These are phyloP conservation scores for Lepidocyrtoides sp. DNA, from an alignment of 2,888 invertebrate species.

Conservation along the genomic window DNA sequence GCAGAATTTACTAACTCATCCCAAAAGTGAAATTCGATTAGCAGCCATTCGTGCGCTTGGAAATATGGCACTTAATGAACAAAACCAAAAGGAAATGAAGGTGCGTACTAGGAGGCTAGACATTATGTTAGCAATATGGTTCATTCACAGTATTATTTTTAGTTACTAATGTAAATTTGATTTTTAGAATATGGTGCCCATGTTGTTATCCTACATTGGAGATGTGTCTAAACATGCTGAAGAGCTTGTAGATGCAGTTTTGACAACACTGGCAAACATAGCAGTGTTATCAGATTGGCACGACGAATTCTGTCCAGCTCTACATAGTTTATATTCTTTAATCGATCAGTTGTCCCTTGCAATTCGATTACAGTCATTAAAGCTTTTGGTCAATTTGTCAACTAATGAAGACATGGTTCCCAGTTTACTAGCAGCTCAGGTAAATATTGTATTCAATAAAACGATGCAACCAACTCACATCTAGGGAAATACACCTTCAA, in stretches of 20 bases:
- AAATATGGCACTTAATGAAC: slow-evolving; percentile 88
- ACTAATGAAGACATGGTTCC: slow-evolving; percentile 89
- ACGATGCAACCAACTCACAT: too few relatives aligned
- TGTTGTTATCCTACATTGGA: slow-evolving; percentile 87
- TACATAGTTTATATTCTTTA: slow-evolving; percentile 87
- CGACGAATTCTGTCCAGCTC: slow-evolving; percentile 87
- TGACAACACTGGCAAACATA: slow-evolving; percentile 88
- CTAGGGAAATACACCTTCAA: too few relatives aligned
- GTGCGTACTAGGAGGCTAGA: too few relatives aligned
- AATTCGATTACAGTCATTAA: slow-evolving; percentile 88
- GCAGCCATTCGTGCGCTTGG: slow-evolving; percentile 88
- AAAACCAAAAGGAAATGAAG: slow-evolving; percentile 88
- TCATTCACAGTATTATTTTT: background rate
- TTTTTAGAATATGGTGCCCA: slow-evolving; percentile 87
- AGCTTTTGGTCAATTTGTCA: slow-evolving; percentile 89
- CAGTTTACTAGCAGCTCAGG: slow-evolving; percentile 89
- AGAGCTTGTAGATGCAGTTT: slow-evolving; percentile 87
- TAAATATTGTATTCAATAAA: too few relatives aligned
- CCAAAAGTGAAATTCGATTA: slow-evolving; percentile 86
- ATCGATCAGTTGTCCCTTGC: slow-evolving; percentile 87
- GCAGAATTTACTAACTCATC: slow-evolving; percentile 87
- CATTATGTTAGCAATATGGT: background rate
- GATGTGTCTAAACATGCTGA: slow-evolving; percentile 86
- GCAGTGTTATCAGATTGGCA: slow-evolving; percentile 88
- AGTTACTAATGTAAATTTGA: background rate